Evolutionary conservation across 2,797 vertebrate genomes (phyloP).

Genomic region (Parambassis ranga): DNA sequence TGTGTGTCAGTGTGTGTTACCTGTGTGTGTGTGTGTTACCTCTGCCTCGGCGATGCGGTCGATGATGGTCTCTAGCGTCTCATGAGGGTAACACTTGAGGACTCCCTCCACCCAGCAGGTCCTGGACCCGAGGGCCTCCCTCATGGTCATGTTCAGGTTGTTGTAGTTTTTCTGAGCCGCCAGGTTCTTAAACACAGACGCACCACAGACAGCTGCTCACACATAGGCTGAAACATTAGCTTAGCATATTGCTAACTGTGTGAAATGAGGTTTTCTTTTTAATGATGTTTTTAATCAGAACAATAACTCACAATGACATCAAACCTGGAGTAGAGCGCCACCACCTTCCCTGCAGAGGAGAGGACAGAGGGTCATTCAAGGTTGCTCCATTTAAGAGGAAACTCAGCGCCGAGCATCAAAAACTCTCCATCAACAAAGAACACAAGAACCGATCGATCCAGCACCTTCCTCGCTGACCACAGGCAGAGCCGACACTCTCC

Average conservation of each 20-base stretch:
- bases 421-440: no score
- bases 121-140: slow-evolving; percentile 83
- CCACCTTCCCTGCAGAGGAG: slow-evolving; percentile 84
- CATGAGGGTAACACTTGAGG: slow-evolving; percentile 91
- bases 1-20: no score
- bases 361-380: no score
- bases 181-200: slow-evolving; percentile 84
- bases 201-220: no score
- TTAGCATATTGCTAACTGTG: no score
- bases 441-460: no score
- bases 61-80: slow-evolving; percentile 90
- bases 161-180: slow-evolving; percentile 96
- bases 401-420: no score
- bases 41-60: slow-evolving; percentile 91
- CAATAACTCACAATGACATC: slow-evolving; percentile 94
- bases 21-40: slow-evolving; percentile 71
- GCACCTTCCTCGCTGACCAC: slow-evolving; percentile 90
- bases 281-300: no score
- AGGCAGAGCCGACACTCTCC: slow-evolving; percentile 91
- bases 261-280: no score
- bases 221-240: no score
- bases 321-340: slow-evolving; percentile 94
- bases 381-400: no score
- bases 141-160: slow-evolving; percentile 91
- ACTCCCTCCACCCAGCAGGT: slow-evolving; percentile 88